Evolutionary conservation across 2,888 invertebrate genomes (phyloP), one percentile per base, ranked within the genome.

Genomic region (Emmelina monodactyla): DNA sequence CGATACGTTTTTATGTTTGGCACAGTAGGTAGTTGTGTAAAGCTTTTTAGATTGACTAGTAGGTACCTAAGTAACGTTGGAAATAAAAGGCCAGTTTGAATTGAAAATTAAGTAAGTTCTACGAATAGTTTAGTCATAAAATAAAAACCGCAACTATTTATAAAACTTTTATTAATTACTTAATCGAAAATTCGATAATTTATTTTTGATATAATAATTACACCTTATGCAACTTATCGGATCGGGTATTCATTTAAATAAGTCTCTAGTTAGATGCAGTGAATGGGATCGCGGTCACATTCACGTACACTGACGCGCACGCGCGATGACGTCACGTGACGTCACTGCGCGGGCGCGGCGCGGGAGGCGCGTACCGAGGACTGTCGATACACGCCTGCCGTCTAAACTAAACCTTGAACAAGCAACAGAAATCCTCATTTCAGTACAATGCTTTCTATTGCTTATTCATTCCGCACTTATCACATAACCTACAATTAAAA

Each of bases 121-220:
- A n/a, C n/a, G n/a, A n/a, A n/a, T n/a, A n/a, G n/a, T n/a, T n/a
- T n/a, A n/a, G n/a, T n/a, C n/a, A 39, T 37, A 28, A 50, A 55
- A 52, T 44, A 40, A 55, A 56, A 57, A 42, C 38, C 39, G 37
- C 39, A 41, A 40, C 46, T 58, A 62, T 54, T 55, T 59, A 67
- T 53, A 57, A 73, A 72, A 70, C 63, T 62, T 71, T 69, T 66
- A 65, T 37, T 40, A 38, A 32, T 30, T 35, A 73, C 65, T 73
- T 75, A 76, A 78, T 68, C 72, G 58, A 68, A 71, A 75, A 75
- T 75, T 78, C 73, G 72, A 72, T 79, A 73, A 76, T 72, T 79
- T 75, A 78, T 58, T 71, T 62, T 9, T 62, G 62, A 64, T 58
- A 67, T 60, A 62, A 63, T 71, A 73, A 76, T 75, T 78, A 78